Evolutionary conservation across 2,797 vertebrate genomes (phyloP).

Genomic region (Pachyuromys duprasi): DNA sequence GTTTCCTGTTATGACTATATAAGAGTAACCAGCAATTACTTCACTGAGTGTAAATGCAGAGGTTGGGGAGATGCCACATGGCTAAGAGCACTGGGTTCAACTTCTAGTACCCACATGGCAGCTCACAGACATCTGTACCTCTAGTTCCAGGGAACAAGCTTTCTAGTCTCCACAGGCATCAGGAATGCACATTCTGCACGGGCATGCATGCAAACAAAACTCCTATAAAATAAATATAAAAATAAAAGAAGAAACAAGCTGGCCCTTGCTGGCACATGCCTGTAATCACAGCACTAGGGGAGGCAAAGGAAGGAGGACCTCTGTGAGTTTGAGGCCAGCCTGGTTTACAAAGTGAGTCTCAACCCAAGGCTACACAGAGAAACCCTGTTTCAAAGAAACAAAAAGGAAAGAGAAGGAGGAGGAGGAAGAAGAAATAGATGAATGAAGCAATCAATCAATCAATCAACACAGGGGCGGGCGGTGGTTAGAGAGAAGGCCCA

Average conservation of each 20-base stretch:
- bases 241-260: background rate
- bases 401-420: no score
- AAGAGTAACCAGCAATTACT: background rate
- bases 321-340: no score
- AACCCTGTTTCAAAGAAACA: no score
- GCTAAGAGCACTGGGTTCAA: background rate
- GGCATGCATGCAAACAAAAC: background rate
- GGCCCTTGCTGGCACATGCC: no score
- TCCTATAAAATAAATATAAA: background rate
- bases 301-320: no score
- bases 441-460: no score
- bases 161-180: background rate
- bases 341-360: no score
- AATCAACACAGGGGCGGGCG: no score
- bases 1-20: background rate
- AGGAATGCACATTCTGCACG: background rate
- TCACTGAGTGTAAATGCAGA: background rate
- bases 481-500: background rate
- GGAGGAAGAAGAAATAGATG: no score
- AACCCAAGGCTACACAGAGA: no score
- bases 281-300: no score
- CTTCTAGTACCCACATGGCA: background rate
- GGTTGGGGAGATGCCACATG: background rate
- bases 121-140: no score
- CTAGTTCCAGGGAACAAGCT: background rate